phyloP scores from a whole-genome alignment of 2,113 vertebrate genomes.

The Cyphomyrus discorhynchus region DNA sequence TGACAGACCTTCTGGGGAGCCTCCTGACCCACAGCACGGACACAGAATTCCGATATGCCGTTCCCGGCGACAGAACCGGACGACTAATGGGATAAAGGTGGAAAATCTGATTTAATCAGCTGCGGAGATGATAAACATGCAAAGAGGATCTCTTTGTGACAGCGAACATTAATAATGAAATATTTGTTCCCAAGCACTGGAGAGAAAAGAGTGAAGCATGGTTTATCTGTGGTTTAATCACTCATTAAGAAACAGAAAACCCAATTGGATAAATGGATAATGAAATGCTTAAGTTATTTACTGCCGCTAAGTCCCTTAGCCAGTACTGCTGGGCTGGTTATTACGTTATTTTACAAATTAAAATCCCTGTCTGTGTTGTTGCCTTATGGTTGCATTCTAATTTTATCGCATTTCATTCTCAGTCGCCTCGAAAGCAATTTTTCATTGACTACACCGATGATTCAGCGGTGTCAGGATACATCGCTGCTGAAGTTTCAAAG shows the following conservation, averaged over 20 bases:
- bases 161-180: not conserved
- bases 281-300: conserved; percentile 21
- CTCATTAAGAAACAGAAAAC: conserved; percentile 9
- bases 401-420: not conserved
- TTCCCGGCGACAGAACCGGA: not conserved
- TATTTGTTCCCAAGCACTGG: not conserved
- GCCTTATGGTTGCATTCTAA: conserved; percentile 11
- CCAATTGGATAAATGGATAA: not conserved
- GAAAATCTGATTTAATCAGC: not conserved
- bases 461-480: not conserved
- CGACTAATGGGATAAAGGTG: not conserved
- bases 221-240: not conserved
- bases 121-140: not conserved
- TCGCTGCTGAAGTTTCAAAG: not conserved
- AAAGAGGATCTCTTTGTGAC: not conserved
- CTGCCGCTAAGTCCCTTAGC: conserved; percentile 4
- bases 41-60: not conserved
- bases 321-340: not conserved
- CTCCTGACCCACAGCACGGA: not conserved
- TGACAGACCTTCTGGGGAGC: not conserved
- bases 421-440: not conserved
- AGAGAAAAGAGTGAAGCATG: not conserved
- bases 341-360: conserved; percentile 12
- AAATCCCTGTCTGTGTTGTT: not conserved
- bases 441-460: not conserved